These are phyloP conservation scores for Eilema caniola DNA, from an alignment of 2,888 invertebrate genomes.

Conservation along the genomic window DNA sequence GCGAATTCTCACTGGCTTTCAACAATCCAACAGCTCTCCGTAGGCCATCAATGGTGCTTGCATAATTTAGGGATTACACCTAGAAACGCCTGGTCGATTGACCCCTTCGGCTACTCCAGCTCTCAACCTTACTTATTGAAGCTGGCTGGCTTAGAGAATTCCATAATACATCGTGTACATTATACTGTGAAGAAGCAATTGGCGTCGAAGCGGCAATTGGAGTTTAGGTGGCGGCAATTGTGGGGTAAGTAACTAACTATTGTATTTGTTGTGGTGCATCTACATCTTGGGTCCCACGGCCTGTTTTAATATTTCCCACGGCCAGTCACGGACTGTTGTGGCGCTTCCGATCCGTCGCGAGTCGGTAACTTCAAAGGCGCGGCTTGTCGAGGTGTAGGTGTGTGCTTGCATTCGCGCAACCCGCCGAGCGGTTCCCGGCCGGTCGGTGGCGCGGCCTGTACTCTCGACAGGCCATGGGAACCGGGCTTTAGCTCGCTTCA, in stretches of 20 bases:
- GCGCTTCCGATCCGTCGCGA: no score
- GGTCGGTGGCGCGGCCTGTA: no score
- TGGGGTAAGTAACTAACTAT: constrained; percentile 90
- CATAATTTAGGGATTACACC: constrained; percentile 93
- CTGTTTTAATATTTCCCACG: no score
- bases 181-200: constrained; percentile 98
- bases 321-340: no score
- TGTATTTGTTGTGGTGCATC: constrained; percentile 27
- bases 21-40: constrained; percentile 95
- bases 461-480: no score
- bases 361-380: no score
- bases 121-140: constrained; percentile 94
- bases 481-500: no score
- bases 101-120: constrained; percentile 97
- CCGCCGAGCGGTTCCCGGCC: no score
- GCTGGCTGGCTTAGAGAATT: constrained; percentile 92
- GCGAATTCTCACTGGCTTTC: constrained; percentile 98
- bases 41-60: constrained; percentile 98
- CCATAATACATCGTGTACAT: constrained; percentile 96
- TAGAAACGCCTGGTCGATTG: constrained; percentile 95
- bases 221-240: constrained; percentile 97
- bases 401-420: no score
- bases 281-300: no score
- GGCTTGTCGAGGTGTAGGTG: no score
- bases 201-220: constrained; percentile 93